Evolutionary conservation across 2,888 invertebrate species (phyloP).

Genomic region (Magallana nippona): DNA sequence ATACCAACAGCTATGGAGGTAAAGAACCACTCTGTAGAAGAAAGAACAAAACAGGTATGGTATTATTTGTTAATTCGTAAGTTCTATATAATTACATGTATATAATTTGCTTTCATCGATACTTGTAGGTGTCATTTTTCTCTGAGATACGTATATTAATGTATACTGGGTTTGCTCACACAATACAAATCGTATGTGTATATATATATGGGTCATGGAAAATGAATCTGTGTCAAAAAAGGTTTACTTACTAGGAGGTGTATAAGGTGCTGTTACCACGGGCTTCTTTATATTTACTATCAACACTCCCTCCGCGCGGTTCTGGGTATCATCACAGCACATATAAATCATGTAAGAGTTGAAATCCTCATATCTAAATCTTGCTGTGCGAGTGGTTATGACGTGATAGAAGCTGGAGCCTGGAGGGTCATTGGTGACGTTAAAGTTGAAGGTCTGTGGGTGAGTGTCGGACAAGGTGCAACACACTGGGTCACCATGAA

Average conservation of each 20-base stretch:
- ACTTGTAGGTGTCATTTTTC: too few species aligned
- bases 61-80: not conserved
- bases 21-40: not conserved
- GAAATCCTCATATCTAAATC: slow-evolving; percentile 27
- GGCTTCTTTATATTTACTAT: slow-evolving; percentile 15
- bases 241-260: slow-evolving; percentile 11
- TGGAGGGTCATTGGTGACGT: slow-evolving; percentile 16
- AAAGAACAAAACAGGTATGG: not conserved
- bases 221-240: too few species aligned
- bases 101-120: too few species aligned
- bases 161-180: too few species aligned
- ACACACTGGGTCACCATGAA: slow-evolving; percentile 10
- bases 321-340: slow-evolving; percentile 33
- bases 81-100: too few species aligned
- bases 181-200: too few species aligned
- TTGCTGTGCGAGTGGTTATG: slow-evolving; percentile 1
- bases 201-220: too few species aligned
- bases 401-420: not conserved
- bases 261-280: not conserved
- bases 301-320: not conserved
- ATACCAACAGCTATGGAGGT: not conserved
- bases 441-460: slow-evolving; percentile 29
- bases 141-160: too few species aligned
- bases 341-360: slow-evolving; percentile 29
- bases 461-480: slow-evolving; percentile 2